phyloP scores from a whole-genome alignment of 2,888 invertebrate species.

The Eledone cirrhosa region DNA sequence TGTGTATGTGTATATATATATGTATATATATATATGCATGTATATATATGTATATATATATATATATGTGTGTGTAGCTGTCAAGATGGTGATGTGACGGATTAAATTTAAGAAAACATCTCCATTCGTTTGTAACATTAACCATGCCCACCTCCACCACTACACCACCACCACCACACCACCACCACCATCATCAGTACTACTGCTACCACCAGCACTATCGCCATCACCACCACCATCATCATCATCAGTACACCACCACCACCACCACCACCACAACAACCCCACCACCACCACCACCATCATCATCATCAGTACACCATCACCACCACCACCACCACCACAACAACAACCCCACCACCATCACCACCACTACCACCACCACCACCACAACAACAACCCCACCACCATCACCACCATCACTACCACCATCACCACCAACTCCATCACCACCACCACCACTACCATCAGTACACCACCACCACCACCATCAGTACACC shows the following conservation, averaged over 20 bases:
- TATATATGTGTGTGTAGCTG: too few relatives aligned
- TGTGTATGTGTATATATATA: background rate
- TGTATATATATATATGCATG: background rate
- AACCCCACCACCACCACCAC: background rate
- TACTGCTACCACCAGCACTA: too few relatives aligned
- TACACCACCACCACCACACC: too few relatives aligned
- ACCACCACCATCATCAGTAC: too few relatives aligned
- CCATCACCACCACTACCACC: background rate
- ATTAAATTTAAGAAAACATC: too few relatives aligned
- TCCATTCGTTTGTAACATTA: too few relatives aligned
- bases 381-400: background rate
- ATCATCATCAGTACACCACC: background rate
- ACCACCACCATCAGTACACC: too few relatives aligned
- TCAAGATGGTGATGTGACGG: too few relatives aligned
- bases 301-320: background rate
- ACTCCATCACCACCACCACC: background rate
- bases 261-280: background rate
- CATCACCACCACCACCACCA: too few relatives aligned
- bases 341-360: background rate
- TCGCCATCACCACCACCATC: too few relatives aligned
- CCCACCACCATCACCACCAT: background rate
- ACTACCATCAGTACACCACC: background rate
- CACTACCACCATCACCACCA: background rate
- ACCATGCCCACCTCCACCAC: too few relatives aligned
- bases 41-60: background rate